phyloP scores from a whole-genome alignment of 1,140 invertebrate species.

The Neelides sp. region DNA sequence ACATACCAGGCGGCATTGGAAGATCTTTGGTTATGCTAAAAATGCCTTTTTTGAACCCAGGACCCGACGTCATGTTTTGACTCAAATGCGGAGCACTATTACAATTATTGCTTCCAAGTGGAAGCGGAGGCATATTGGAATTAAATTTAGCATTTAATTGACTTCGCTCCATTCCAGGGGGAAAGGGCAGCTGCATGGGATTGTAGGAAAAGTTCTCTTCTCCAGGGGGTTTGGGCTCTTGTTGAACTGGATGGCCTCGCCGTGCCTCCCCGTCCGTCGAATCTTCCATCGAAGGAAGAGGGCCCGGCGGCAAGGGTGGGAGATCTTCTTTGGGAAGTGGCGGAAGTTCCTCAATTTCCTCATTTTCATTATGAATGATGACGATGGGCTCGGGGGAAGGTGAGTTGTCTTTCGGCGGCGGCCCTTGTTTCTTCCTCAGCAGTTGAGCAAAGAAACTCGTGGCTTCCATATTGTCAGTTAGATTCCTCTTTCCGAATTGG shows the following conservation, averaged over 20 bases:
- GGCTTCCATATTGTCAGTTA: constrained; percentile 56
- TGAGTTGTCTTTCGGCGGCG: constrained; percentile 8
- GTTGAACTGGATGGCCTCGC: constrained; percentile 24
- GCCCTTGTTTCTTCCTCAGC: constrained; percentile 54
- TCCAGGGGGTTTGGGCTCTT: constrained; percentile 35
- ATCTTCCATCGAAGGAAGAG: not conserved
- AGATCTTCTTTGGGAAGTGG: constrained; percentile 2
- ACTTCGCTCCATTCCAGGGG: constrained; percentile 70
- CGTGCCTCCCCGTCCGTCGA: not conserved
- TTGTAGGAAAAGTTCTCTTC: too few species aligned
- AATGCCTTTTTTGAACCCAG: not conserved
- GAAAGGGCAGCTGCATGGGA: constrained; percentile 65
- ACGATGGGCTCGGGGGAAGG: constrained; percentile 16
- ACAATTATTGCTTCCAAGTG: constrained; percentile 19
- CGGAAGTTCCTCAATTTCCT: not conserved
- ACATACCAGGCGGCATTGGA: constrained; percentile 71
- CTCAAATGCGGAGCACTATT: not conserved
- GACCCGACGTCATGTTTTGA: not conserved
- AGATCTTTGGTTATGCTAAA: constrained; percentile 56
- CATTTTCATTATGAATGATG: constrained; percentile 9
- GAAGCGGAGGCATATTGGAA: not conserved
- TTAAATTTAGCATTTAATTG: constrained; percentile 49
- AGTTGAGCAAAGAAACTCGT: constrained; percentile 77
- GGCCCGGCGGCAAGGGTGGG: not conserved
- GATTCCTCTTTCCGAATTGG: constrained; percentile 7